phyloP scores from a whole-genome alignment of 2,888 invertebrate genomes.

The Drosophila sordidula region DNA sequence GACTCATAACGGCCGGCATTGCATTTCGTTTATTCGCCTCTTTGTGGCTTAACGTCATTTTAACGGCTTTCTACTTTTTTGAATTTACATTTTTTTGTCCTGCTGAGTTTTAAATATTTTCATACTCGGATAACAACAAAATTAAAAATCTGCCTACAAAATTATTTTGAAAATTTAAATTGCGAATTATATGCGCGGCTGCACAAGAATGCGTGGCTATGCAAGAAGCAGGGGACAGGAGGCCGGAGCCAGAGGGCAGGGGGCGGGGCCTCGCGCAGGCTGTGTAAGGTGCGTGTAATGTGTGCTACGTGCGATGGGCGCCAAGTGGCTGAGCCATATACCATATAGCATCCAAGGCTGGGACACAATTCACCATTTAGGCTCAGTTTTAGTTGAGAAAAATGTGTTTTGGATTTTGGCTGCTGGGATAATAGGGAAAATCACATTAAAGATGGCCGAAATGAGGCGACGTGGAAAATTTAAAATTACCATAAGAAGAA shows the following conservation, averaged over 20 bases:
- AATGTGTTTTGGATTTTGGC: conserved; percentile 7
- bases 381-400: conserved; percentile 21
- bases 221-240: not conserved
- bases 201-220: conserved; percentile 28
- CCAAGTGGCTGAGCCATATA: conserved; percentile 22
- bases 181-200: conserved; percentile 56
- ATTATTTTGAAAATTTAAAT: conserved; percentile 57
- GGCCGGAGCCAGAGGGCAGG: not conserved
- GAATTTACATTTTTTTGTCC: not conserved
- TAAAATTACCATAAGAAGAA: not conserved
- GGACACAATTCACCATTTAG: conserved; percentile 26
- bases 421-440: not conserved
- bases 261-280: not conserved
- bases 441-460: not conserved
- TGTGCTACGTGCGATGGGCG: conserved; percentile 49
- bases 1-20: conserved; percentile 53
- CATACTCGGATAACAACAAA: conserved; percentile 8
- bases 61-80: conserved; percentile 37
- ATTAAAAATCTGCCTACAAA: conserved; percentile 23
- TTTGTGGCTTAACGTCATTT: conserved; percentile 39
- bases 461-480: not conserved
- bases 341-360: conserved; percentile 3
- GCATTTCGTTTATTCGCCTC: conserved; percentile 49
- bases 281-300: conserved; percentile 53
- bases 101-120: conserved; percentile 36